A percentile compares a stretch with the other conserved stretches of the same genome.
Conservation (phyloP, 2,888 invertebrate genomes). For the Pedicia rivosa region DNA sequence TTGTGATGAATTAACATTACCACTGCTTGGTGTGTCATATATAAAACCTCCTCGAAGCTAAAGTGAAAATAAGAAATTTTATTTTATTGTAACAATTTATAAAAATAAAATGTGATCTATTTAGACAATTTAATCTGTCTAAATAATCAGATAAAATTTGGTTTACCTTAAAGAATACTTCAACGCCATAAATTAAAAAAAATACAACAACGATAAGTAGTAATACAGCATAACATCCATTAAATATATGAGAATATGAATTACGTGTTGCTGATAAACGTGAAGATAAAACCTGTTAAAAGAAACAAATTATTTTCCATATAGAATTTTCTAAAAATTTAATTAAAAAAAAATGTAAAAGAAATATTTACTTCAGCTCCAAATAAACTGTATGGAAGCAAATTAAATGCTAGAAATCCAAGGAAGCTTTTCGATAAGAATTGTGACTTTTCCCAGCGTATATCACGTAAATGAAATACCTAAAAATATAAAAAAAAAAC, state of each 20-base stretch:
- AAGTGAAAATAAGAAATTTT: slow-evolving; percentile 11
- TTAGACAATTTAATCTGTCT: slow-evolving; percentile 22
- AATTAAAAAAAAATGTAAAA: neutral
- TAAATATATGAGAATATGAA: slow-evolving; percentile 70
- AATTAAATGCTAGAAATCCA: slow-evolving; percentile 77
- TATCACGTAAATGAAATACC: slow-evolving; percentile 79
- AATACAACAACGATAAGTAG: slow-evolving; percentile 80
- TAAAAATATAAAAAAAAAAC: slow-evolving; percentile 28
- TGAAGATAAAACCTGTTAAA: slow-evolving; percentile 21
- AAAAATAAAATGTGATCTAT: slow-evolving; percentile 10
- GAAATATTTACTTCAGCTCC: slow-evolving; percentile 42
- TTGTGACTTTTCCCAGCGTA: slow-evolving; percentile 74
- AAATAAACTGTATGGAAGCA: slow-evolving; percentile 72
- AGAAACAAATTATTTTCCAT: neutral
- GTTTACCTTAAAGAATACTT: slow-evolving; percentile 66
- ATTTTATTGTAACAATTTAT: neutral
- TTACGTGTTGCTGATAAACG: slow-evolving; percentile 22
- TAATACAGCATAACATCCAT: slow-evolving; percentile 82
- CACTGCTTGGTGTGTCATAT: slow-evolving; percentile 41
- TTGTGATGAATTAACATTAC: slow-evolving; percentile 65
- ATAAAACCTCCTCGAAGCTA: slow-evolving; percentile 71
- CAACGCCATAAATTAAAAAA: slow-evolving; percentile 87
- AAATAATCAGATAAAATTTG: neutral
- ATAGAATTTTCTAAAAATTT: neutral
- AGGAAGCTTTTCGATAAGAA: slow-evolving; percentile 84